These are phyloP conservation scores for Semaprochilodus insignis DNA, from an alignment of 2,797 vertebrate genomes.

Conservation along the genomic window DNA sequence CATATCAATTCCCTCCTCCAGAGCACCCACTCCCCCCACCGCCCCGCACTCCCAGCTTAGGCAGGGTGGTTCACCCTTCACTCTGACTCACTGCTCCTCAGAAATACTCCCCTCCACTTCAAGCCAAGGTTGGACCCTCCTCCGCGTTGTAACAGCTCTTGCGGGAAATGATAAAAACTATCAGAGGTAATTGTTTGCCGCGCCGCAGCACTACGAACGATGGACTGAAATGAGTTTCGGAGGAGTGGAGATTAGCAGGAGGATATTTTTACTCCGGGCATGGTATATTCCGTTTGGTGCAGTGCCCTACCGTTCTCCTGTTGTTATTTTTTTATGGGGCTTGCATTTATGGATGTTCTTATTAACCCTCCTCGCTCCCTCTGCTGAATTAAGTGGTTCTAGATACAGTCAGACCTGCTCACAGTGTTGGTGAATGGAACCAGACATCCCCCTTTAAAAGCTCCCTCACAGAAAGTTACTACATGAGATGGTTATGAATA, in stretches of 20 bases:
- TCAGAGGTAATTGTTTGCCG: slow-evolving; percentile 50
- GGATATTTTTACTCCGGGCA: slow-evolving; percentile 26
- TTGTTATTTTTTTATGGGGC: background rate
- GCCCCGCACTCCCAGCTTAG: slow-evolving; percentile 12
- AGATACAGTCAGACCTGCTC: too few relatives aligned
- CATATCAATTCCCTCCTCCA: slow-evolving; percentile 45
- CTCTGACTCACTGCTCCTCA: slow-evolving; percentile 45
- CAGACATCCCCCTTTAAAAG: too few relatives aligned
- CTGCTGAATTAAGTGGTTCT: too few relatives aligned
- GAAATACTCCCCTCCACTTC: slow-evolving; percentile 45
- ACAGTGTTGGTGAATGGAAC: too few relatives aligned
- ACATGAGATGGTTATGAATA: too few relatives aligned
- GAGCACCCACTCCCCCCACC: background rate
- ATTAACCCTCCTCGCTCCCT: background rate
- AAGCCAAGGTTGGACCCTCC: slow-evolving; percentile 53
- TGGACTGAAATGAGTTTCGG: slow-evolving; percentile 7
- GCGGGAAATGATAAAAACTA: slow-evolving; percentile 45
- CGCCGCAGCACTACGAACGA: background rate
- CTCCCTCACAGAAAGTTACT: too few relatives aligned
- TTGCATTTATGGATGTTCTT: slow-evolving; percentile 1
- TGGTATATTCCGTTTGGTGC: background rate
- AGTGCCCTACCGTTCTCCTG: background rate
- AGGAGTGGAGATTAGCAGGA: slow-evolving; percentile 17
- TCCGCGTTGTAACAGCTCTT: slow-evolving; percentile 48
- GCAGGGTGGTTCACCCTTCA: slow-evolving; percentile 36